A percentile compares a stretch with the other conserved stretches of the same genome.
These are phyloP conservation scores for Brachyistius frenatus DNA, from an alignment of 2,113 vertebrate genomes.

Conservation along the genomic window DNA sequence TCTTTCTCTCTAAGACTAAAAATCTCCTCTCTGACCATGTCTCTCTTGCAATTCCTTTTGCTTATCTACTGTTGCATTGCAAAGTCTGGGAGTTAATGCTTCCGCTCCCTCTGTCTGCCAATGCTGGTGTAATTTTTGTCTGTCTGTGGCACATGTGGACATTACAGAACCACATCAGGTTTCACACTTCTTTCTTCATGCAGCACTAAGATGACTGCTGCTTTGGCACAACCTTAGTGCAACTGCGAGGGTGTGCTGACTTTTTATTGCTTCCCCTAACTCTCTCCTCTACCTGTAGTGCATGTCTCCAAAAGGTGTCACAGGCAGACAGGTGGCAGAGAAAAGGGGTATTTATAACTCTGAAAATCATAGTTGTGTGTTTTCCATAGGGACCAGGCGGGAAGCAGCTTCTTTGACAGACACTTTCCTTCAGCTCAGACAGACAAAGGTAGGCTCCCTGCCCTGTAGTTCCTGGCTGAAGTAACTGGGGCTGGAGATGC, in stretches of 20 bases:
- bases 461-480: slow-evolving; percentile 25
- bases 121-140: not conserved
- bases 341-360: slow-evolving; percentile 55
- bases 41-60: slow-evolving; percentile 46
- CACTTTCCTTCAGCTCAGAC: slow-evolving; percentile 4
- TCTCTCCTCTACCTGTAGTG: slow-evolving; percentile 34
- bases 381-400: slow-evolving; percentile 28
- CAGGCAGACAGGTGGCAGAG: slow-evolving; percentile 36
- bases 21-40: slow-evolving; percentile 47
- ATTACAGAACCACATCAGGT: not conserved
- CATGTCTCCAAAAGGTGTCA: slow-evolving; percentile 40
- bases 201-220: slow-evolving; percentile 22
- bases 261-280: slow-evolving; percentile 60
- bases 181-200: slow-evolving; percentile 21
- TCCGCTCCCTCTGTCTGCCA: not conserved
- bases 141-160: not conserved
- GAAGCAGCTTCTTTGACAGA: slow-evolving; percentile 22
- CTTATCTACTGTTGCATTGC: slow-evolving; percentile 42
- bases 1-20: slow-evolving; percentile 56
- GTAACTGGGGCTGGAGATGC: not conserved
- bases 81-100: slow-evolving; percentile 29
- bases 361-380: slow-evolving; percentile 30
- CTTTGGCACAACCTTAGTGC: slow-evolving; percentile 23
- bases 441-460: slow-evolving; percentile 38
- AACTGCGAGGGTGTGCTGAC: slow-evolving; percentile 30